phyloP scores from a whole-genome alignment of 2,797 vertebrate genomes.

The Balearica regulorum region DNA sequence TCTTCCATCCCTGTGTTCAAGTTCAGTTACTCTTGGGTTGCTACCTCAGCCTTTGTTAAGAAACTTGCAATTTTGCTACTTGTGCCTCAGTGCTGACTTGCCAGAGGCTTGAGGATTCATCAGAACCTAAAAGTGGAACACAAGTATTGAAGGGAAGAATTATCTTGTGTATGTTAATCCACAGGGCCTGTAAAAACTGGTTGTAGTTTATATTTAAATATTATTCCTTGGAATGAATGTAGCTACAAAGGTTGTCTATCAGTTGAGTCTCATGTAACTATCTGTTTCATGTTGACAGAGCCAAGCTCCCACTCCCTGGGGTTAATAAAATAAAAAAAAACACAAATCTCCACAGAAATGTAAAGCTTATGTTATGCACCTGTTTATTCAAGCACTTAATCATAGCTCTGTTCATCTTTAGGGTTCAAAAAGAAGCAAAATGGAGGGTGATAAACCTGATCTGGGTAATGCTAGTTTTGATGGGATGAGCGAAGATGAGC shows the following conservation, averaged over 20 bases:
- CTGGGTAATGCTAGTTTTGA: conserved; percentile 76
- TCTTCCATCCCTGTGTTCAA: background rate
- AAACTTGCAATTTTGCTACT: background rate
- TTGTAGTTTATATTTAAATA: conserved; percentile 22
- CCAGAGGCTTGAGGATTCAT: background rate
- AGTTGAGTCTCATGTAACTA: background rate
- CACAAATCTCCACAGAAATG: background rate
- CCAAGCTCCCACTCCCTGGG: background rate
- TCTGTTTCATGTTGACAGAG: background rate
- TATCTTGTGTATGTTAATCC: background rate
- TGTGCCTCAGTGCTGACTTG: background rate
- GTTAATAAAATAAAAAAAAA: background rate
- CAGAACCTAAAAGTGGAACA: background rate
- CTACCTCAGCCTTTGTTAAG: background rate
- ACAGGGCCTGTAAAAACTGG: conserved; percentile 27
- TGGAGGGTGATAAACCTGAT: conserved; percentile 73
- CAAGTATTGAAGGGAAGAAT: background rate
- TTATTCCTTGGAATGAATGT: background rate
- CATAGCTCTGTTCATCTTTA: conserved; percentile 21
- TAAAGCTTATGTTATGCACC: background rate
- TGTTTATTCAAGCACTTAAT: conserved; percentile 15
- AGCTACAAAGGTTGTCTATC: background rate
- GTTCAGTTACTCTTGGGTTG: background rate
- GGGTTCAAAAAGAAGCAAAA: conserved; percentile 72
- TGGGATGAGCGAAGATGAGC: conserved; percentile 90